Percentiles rank a stretch among this genome's conserved stretches.
Evolutionary conservation across 1,140 invertebrate species (phyloP).

Genomic region (Pseudomyrmex concolor): DNA sequence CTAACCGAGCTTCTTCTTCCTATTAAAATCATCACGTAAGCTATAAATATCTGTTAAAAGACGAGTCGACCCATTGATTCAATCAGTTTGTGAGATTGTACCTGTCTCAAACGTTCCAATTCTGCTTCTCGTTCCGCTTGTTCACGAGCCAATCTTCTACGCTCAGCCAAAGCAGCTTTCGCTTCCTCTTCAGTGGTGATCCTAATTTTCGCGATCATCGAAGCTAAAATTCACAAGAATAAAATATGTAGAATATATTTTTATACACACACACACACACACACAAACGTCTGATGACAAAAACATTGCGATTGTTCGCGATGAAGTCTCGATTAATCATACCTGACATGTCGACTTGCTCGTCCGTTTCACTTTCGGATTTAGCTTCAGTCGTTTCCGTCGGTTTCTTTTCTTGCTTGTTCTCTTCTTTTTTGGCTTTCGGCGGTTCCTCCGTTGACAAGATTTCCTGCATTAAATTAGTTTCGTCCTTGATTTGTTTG

Average conservation of each 20-base stretch:
- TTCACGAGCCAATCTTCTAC: slow-evolving; percentile 92
- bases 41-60: not conserved
- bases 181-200: slow-evolving; percentile 96
- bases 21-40: slow-evolving; percentile 77
- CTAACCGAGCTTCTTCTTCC: slow-evolving; percentile 90
- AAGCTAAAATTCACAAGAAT: slow-evolving; percentile 83
- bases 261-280: no score
- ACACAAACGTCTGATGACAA: no score
- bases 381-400: slow-evolving; percentile 71
- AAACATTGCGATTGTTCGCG: not conserved
- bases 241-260: not conserved
- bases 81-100: slow-evolving; percentile 67
- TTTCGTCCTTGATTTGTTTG: slow-evolving; percentile 75
- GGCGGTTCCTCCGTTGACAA: slow-evolving; percentile 60
- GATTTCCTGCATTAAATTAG: slow-evolving; percentile 72
- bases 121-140: slow-evolving; percentile 94
- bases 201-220: slow-evolving; percentile 89
- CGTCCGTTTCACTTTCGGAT: slow-evolving; percentile 75
- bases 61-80: slow-evolving; percentile 29
- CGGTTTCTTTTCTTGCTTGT: slow-evolving; percentile 75
- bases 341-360: slow-evolving; percentile 83
- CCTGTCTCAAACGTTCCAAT: slow-evolving; percentile 90
- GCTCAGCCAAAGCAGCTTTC: slow-evolving; percentile 94
- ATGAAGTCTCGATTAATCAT: slow-evolving; percentile 35
- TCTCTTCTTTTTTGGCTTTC: slow-evolving; percentile 72